Conservation (phyloP, 2,113 vertebrate species). For the Dasyprocta punctata region DNA sequence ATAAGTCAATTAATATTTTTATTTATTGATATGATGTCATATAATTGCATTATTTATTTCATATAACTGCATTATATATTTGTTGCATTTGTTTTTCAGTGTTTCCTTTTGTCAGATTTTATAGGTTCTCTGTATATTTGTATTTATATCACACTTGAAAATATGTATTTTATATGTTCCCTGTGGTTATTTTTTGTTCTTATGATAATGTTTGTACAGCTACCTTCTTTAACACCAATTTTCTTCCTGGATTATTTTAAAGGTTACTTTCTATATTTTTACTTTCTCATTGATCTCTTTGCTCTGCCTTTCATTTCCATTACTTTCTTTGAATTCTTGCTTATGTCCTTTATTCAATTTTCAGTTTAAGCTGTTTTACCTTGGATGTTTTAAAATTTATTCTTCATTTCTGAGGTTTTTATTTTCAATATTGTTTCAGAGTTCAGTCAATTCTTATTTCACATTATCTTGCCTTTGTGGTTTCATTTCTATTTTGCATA, state of each 20-base stretch:
- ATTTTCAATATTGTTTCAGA: not conserved
- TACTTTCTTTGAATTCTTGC: slow-evolving; percentile 20
- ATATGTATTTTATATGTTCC: not conserved
- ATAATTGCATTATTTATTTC: not conserved
- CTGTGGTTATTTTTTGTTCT: not conserved
- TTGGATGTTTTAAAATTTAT: not conserved
- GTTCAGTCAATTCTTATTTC: not conserved
- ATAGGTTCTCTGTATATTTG: not conserved
- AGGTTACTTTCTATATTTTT: not conserved
- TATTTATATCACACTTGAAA: not conserved
- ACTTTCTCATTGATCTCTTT: not conserved
- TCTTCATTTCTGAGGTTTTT: not conserved
- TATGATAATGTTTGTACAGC: not conserved
- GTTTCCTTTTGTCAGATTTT: not conserved
- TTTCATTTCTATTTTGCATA: slow-evolving; percentile 30
- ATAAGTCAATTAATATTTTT: slow-evolving; percentile 2
- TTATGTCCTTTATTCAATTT: not conserved
- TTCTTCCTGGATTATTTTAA: not conserved
- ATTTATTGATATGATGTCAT: not conserved
- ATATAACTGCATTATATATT: not conserved
- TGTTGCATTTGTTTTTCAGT: slow-evolving; percentile 13
- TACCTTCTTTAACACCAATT: not conserved
- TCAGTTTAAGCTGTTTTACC: not conserved
- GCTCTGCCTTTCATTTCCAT: not conserved
- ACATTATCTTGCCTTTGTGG: not conserved